Base-by-base conservation (phyloP, 1,140 invertebrate species). In the Vollenhovia emeryi region DNA sequence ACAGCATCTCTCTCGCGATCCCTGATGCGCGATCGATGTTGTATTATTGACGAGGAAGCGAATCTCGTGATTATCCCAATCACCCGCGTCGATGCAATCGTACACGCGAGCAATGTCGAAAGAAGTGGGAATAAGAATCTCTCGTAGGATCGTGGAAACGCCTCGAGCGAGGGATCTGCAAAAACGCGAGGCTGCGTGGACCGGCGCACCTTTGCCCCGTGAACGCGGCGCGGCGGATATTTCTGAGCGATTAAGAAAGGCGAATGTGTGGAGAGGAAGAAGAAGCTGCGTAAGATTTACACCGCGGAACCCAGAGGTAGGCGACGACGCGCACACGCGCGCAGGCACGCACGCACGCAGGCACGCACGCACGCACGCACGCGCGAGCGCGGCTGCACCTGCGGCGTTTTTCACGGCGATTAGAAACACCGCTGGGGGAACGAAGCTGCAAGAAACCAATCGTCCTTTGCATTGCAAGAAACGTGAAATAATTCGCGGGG, bases 371-470 rank as follows among this genome's bases (percentile, higher is more conserved):
- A 21, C 62, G 62, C 36, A 64, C 33, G 60, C 60, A 43, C 33
- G 36, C 36, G 36, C 62, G 62, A 43, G 21, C 50, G 52, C 50
- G 30, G 50, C 55, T 82, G 79, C 87, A 88, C 86, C 86, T 88
- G 85, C 86, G n/a, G 68, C 57, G 40, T 84, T 86, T 88, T 74
- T 57, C 86, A 45, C 55, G 13, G 9, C 84, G 73, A 87, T 88
- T 87, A 88, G 80, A 85, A 84, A 71, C 57, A 84, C 73, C 36
- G 57, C 27, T 64, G 57, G 15, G n/a, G n/a, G 50, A 50, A 78
- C 50, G 66, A 74, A n/a, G n/a, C 48, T 43, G 66, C 57, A 66
- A 79, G 43, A 84, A 76, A 33, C 48, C 66, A 69, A 76, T 84
- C 57, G 64, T 69, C 59, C 33, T 74, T 50, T 83, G 76, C 84